Evolutionary conservation across 2,888 invertebrate species (phyloP).

Genomic region (Athripsodes cinereus): DNA sequence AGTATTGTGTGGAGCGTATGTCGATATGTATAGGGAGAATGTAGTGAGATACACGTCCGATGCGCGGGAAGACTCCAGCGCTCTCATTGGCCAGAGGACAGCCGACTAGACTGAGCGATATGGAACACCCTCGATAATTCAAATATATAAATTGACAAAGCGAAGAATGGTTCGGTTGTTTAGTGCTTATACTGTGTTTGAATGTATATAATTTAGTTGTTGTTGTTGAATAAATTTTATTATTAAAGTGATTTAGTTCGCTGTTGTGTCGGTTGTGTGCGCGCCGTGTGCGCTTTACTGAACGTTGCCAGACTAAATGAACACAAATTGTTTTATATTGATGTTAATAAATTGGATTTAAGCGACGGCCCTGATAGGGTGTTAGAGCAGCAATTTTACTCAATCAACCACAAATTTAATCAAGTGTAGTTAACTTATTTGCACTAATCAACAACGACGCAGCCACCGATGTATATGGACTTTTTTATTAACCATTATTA

Average conservation of each 20-base stretch:
- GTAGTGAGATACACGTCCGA: no score
- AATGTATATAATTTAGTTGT: no score
- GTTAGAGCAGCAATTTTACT: constrained; percentile 28
- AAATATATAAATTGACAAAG: constrained; percentile 53
- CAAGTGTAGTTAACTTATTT: constrained; percentile 26
- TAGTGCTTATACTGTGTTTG: no score
- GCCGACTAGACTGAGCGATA: no score
- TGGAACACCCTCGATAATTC: constrained; percentile 5
- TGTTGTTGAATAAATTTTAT: no score
- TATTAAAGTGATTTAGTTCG: no score
- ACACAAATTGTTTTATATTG: constrained; percentile 49
- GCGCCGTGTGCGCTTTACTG: constrained; percentile 44
- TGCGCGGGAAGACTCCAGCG: no score
- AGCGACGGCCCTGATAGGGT: constrained; percentile 27
- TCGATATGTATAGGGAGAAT: no score
- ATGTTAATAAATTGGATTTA: constrained; percentile 28
- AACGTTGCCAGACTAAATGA: constrained; percentile 40
- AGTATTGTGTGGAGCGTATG: background rate
- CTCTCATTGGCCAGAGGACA: constrained; percentile 16
- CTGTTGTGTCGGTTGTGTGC: constrained; percentile 45
- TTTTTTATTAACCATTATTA: constrained; percentile 12
- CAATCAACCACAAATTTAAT: constrained; percentile 29
- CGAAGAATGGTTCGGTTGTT: constrained; percentile 44
- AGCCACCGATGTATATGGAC: background rate
- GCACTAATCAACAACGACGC: constrained; percentile 25